Percentiles rank a stretch among this genome's conserved stretches.
phyloP scores from a whole-genome alignment of 2,888 invertebrate species.

The Diadegma fenestrale region DNA sequence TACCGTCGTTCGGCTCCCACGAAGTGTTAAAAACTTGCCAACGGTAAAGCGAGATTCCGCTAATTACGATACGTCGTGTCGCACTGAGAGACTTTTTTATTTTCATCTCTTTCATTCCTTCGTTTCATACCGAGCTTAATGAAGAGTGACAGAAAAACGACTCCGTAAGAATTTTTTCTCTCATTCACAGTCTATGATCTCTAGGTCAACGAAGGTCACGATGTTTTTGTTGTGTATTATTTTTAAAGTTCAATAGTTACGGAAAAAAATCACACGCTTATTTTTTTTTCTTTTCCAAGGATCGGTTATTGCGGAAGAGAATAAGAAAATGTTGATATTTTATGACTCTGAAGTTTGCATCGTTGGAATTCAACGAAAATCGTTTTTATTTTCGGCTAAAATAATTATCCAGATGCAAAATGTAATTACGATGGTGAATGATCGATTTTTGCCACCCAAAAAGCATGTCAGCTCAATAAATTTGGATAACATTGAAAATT shows the following conservation, averaged over 20 bases:
- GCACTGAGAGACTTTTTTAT: conserved; percentile 12
- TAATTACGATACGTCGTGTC: conserved; percentile 57
- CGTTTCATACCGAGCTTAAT: conserved; percentile 38
- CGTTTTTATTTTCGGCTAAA: no score
- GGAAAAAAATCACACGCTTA: no score
- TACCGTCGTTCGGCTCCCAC: conserved; percentile 52
- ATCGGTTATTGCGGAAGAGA: background rate
- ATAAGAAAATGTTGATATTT: background rate
- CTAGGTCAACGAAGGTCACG: background rate
- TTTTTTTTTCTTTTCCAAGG: no score
- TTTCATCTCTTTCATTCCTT: background rate
- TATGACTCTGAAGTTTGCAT: no score
- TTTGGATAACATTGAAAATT: no score
- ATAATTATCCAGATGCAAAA: no score
- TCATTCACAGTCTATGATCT: background rate
- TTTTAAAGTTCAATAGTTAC: no score
- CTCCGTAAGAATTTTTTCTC: conserved; percentile 12
- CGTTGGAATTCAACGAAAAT: no score
- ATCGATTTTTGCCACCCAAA: no score
- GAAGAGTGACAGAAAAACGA: conserved; percentile 27
- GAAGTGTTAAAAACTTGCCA: conserved; percentile 47
- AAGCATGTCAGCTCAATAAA: no score
- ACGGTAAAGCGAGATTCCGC: conserved; percentile 64
- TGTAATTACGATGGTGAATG: no score
- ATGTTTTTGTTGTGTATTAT: background rate